A percentile compares a stretch with the other conserved stretches of the same genome.
These are phyloP conservation scores for Polymixis lichenea DNA, from an alignment of 2,888 invertebrate species.

Conservation along the genomic window DNA sequence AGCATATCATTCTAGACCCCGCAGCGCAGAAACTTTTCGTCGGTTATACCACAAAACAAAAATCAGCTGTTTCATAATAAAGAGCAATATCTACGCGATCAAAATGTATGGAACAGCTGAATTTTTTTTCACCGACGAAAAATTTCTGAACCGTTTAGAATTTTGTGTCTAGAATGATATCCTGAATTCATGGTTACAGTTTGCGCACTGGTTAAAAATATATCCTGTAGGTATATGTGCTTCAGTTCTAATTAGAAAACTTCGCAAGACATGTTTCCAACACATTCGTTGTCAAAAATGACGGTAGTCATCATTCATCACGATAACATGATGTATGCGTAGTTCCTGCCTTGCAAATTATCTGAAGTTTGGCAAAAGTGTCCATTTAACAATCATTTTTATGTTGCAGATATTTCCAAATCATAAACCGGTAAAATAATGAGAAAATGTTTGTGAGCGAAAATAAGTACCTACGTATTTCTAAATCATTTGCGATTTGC, in stretches of 20 bases:
- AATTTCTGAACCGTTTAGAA: no score
- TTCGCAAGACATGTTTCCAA: constrained; percentile 24
- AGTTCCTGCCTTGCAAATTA: constrained; percentile 24
- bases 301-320: constrained; percentile 11
- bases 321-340: constrained; percentile 19
- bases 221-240: no score
- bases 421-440: background rate
- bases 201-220: no score
- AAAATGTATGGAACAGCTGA: no score
- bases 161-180: no score
- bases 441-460: background rate
- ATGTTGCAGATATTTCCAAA: constrained; percentile 2
- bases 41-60: no score
- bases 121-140: no score
- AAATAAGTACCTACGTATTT: background rate
- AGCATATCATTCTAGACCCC: no score
- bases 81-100: no score
- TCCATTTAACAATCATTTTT: constrained; percentile 4
- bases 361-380: constrained; percentile 12
- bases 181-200: no score
- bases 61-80: no score
- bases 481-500: background rate
- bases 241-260: constrained; percentile 26
- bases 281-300: constrained; percentile 18
- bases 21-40: no score